Conservation (phyloP, 2,797 vertebrate genomes). For the Notoglanidium macrostoma region DNA sequence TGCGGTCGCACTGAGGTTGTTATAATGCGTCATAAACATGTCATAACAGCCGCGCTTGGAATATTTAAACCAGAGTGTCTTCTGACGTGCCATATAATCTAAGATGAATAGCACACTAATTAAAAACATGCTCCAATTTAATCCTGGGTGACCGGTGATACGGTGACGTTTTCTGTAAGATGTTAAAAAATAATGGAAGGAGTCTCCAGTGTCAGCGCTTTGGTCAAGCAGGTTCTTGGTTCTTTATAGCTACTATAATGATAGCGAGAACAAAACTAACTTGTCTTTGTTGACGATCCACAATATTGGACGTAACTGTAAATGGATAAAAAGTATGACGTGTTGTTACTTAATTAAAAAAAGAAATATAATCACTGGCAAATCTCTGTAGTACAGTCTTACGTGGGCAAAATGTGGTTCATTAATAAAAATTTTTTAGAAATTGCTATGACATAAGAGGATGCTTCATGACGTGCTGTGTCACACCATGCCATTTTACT, state of each 20-base stretch:
- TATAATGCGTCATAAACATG: conserved; percentile 41
- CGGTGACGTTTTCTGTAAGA: background rate
- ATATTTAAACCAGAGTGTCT: background rate
- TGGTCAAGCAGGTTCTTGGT: background rate
- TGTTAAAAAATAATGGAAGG: background rate
- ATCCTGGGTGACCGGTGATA: background rate
- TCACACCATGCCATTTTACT: background rate
- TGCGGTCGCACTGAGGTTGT: conserved; percentile 10
- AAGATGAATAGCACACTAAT: background rate
- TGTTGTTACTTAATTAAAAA: too few species aligned
- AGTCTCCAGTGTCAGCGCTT: conserved; percentile 1
- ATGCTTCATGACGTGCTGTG: background rate
- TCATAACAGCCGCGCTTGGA: conserved; percentile 30
- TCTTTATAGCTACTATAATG: background rate
- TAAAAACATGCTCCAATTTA: background rate
- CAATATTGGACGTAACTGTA: too few species aligned
- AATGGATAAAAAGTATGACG: background rate
- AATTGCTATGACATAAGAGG: background rate
- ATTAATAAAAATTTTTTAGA: background rate
- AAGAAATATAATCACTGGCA: background rate
- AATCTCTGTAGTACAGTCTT: too few species aligned
- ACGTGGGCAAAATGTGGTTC: background rate
- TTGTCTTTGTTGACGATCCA: too few species aligned
- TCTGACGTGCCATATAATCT: background rate
- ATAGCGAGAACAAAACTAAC: background rate